Base-by-base conservation (phyloP, 2,888 invertebrate genomes). In the Drosophila mimetica region DNA sequence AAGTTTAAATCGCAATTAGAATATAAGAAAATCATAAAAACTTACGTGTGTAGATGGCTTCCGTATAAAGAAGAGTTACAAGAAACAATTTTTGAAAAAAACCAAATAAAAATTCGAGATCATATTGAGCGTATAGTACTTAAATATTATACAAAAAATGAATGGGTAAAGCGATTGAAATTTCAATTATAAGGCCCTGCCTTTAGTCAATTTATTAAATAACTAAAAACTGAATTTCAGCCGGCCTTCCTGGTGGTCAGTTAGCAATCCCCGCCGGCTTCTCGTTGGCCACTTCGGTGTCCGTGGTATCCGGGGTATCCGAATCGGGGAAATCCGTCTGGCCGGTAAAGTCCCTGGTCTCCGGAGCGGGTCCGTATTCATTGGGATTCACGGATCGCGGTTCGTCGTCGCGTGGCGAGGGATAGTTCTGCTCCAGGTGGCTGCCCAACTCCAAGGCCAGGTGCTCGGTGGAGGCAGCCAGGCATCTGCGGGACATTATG, bases 401-500 rank as follows among this genome's bases (percentile, higher is more conserved):
- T 25, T 82, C 88, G 71, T 91, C 91, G 92, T 97, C 97, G 76
- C 96, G 92, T 11, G 94, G 95, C 59, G 91, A 91, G 13, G 96
- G 96, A 91, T 96, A 95, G 90, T 93, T 94, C 86, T 97, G 97
- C 34, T 93, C 92, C 25, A 97, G 83, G 41, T 93, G 92, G 65
- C 93, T 91, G 2, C 93, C 90, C 18, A 97, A 76, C 89, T 95
- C 93, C 57, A 94, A 92, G 0, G 96, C 97, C 48, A 98, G 90
- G 79, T 95, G 93, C 50, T 92, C 91, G 1, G 95, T 94, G 58
- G 96, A 94, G 0, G 97, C 96, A 88, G 95, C 96, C 20, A 98
- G 92, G 4, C 97, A 94, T 78, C 97, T 93, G 30, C 98, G 93
- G 18, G 96, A 95, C 92, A 98, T 93, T 47, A 97, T 90, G 90